Evolutionary conservation across 2,888 invertebrate genomes (phyloP), one percentile per base, ranked within the genome.

Genomic region (Fissipunctia ypsillon): DNA sequence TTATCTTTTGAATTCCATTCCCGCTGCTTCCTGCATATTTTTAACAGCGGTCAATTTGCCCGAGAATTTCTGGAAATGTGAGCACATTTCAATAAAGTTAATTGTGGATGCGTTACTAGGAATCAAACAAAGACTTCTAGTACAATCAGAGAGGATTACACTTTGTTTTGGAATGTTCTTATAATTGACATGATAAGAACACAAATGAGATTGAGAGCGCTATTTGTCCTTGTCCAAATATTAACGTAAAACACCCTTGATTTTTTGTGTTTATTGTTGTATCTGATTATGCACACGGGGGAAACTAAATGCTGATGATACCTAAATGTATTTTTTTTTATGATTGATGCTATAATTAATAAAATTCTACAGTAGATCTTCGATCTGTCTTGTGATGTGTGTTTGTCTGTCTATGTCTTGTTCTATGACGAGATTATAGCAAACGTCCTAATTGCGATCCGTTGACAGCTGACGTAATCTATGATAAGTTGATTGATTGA

Each of bases 81-180:
- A 76, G 65, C 67, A 56, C 50, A 77, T 80, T 82, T 83, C 79
- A 71, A 87, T 78, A 83, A 77, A 67, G 67, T 63, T 84, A 80
- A 84, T 83, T 83, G 69, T 66, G 64, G 69, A 63, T 81, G 70
- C 60, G 66, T 63, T 81, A 73, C 87, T 73, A 38, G 61, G 77
- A 86, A 85, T 76, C 63, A 63, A 73, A 85, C 87, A 85, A 84
- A 83, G 76, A 80, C 64, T 79, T 69, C 63, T 63, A 72, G 74
- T 77, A 66, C 74, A 75, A 77, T 76, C 74, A 76, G 69, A 72
- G n/a, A 41, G 54, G 43, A 72, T 66, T 67, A 41, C 52, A 60
- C 70, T 75, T 64, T 50, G 67, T 72, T 75, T 74, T 70, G 65
- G 50, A 64, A 70, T 64, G 35, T 64, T 72, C 35, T 22, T 50